Evolutionary conservation across 2,113 vertebrate genomes (phyloP).

Genomic region (Tychaedon coryphoeus): DNA sequence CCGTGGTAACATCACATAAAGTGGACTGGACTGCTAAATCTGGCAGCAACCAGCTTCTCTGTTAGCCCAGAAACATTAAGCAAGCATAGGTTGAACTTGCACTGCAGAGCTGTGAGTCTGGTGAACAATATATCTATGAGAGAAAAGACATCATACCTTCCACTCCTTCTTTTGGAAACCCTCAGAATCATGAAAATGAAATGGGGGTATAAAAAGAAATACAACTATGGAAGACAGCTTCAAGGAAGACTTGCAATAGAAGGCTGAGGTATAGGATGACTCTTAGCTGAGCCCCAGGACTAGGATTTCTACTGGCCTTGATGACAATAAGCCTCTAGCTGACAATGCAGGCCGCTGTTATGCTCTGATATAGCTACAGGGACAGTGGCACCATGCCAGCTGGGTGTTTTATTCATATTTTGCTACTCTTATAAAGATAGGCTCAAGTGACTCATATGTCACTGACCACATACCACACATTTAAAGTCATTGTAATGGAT

Average conservation of each 20-base stretch:
- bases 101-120: background rate
- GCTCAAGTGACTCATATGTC: slow-evolving; percentile 49
- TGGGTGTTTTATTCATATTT: background rate
- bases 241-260: background rate
- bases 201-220: background rate
- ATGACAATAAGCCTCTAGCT: background rate
- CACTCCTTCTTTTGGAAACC: background rate
- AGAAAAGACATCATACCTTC: background rate
- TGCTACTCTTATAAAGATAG: slow-evolving; percentile 17
- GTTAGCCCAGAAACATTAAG: background rate
- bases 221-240: background rate
- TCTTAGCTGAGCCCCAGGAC: background rate
- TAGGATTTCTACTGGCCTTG: background rate
- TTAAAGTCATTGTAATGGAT: slow-evolving; percentile 18
- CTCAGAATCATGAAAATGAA: background rate
- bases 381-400: background rate
- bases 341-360: background rate
- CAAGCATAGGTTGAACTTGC: background rate
- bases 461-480: slow-evolving; percentile 38
- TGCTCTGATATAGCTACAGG: background rate
- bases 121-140: fast-evolving
- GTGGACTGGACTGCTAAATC: background rate
- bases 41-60: background rate
- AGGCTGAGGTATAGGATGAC: background rate
- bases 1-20: background rate